Conservation (phyloP, 2,888 invertebrate species). For the Ypsolopha sequella region DNA sequence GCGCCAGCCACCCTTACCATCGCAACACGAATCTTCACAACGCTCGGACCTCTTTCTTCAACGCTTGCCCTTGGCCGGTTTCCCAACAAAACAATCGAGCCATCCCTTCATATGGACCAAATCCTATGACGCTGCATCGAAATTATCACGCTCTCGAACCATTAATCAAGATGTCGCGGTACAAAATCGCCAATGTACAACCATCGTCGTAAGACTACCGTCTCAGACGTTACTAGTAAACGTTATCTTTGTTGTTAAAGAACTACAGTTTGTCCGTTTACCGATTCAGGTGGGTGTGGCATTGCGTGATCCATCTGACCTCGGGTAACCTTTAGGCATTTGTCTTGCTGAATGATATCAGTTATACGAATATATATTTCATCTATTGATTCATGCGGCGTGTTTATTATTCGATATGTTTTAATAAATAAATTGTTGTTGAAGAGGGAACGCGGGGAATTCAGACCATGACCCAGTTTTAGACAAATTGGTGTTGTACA, state of each 20-base stretch:
- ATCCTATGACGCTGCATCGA: too few species aligned
- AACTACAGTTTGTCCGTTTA: too few species aligned
- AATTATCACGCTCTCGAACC: background rate
- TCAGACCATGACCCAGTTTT: conserved; percentile 10
- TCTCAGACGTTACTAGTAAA: background rate
- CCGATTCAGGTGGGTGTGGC: conserved; percentile 26
- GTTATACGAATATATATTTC: background rate
- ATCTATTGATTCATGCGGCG: background rate
- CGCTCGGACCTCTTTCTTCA: conserved; percentile 16
- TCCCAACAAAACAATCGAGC: background rate
- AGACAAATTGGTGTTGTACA: conserved; percentile 1
- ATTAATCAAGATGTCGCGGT: background rate
- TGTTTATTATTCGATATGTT: background rate
- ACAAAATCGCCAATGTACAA: too few species aligned
- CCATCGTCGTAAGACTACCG: too few species aligned
- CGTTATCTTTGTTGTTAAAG: background rate
- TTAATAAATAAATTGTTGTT: background rate
- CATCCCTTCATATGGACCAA: background rate
- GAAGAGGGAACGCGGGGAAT: conserved; percentile 6
- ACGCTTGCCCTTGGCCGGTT: conserved; percentile 2
- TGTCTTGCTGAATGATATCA: background rate
- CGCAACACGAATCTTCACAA: conserved; percentile 28
- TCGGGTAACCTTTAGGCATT: conserved; percentile 16
- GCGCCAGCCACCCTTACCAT: conserved; percentile 39
- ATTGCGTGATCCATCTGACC: conserved; percentile 33